Evolutionary conservation across 1,140 invertebrate genomes (phyloP), one percentile per base, ranked within the genome.

Genomic region (Pseudomyrmex concolor): DNA sequence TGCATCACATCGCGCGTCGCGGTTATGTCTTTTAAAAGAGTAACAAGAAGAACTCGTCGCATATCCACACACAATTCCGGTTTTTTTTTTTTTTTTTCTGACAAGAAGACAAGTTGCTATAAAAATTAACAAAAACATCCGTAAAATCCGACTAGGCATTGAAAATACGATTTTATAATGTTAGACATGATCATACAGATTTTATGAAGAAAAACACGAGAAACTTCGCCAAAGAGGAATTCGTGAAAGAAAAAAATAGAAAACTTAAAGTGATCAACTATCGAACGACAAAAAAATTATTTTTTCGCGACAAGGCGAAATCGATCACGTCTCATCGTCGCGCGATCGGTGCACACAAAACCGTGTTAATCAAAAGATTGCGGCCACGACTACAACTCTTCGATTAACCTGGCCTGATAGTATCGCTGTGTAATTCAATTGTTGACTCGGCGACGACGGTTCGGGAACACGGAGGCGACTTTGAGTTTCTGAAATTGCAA

Each of bases 401-500:
- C 71, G 57, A 82, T 73, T 82, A 82, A 76, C 50, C 48, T 63
- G 50, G n/a, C 57, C 22, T 45, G 59, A 76, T 51, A 82, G 60
- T 74, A 74, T 82, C 78, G 70, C 71, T 51, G 25, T 73, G 70
- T 72, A 82, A 74, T 73, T 72, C 68, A 59, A 82, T 72, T 63
- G 78, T 82, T 73, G 50, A 57, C 48, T 71, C 67, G 57, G 50
- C 48, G 66, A n/a, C 67, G 17, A 43, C 25, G 2, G 25, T 81
- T 51, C 78, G 22, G 55, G 81, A n/a, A 13, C 19, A 59, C 48
- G 12, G 25, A 9, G 54, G 50, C 54, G 22, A 64, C 74, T 88
- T 85, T 76, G 84, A 87, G 68, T 15, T 50, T 0, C 67, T 81
- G 87, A 86, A 86, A 89, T 86, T 86, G 82, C 86, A 71, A 87